Base-by-base conservation (phyloP, 2,888 invertebrate genomes). In the Podabrus alpinus region DNA sequence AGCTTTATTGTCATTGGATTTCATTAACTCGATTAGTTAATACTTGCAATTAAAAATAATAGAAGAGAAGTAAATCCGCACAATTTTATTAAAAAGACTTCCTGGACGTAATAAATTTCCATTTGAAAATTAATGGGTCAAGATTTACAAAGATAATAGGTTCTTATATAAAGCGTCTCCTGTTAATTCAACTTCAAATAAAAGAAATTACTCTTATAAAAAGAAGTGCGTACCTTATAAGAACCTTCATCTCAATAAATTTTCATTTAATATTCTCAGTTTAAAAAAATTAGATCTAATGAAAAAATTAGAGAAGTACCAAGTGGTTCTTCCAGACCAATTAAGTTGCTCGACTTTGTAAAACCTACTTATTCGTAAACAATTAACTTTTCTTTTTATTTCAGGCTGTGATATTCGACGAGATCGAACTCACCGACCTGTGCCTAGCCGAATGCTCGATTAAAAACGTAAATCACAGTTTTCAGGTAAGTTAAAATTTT, bases 331-430 rank as follows among this genome's bases (percentile, higher is more conserved):
- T 9, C 61, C 10, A 61, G 11, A 15, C 4, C 5, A 3, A 16
- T 61, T 59, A 59, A 5, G 59, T 59, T 59, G 4, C 15, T 59
- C 15, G n/a, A 7, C 3, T 19, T 19, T 3, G 19, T 19, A 19
- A 7, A 21, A n/a, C 0, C 13, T 11, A 24, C 9, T 24, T 9
- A 11, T 29, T 29, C 11, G 4, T 11, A 11, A 13, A 25, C 15
- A 24, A 21, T 69, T 17, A 61, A 29, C 2, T 80, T 77, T 79
- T 77, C 80, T 80, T 82, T 84, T 87, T 88, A 82, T 92, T 93
- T 9, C 92, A 96, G 96, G 94, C 94, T 87, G 93, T 93, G 88
- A 92, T 95, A 83, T 96, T 95, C 92, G 95, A 96, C 89, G 95
- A 95, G 88, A 94, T 94, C 88, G 95, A 94, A 85, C 89, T 96